Evolutionary conservation across 2,888 invertebrate genomes (phyloP), one percentile per base, ranked within the genome.

Genomic region (Brachynemurus nebulosus): DNA sequence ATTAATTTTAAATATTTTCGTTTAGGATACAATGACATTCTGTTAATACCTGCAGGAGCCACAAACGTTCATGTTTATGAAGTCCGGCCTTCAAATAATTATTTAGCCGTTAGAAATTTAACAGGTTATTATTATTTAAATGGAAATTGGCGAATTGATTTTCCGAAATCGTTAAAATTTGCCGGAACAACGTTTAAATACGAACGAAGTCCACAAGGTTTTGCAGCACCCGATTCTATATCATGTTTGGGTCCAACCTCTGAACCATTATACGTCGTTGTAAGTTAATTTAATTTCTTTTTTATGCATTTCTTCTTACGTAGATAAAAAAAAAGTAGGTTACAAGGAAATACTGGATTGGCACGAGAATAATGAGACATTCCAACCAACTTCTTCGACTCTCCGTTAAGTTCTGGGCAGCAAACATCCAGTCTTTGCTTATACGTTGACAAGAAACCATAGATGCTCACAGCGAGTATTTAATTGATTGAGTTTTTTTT

Each of bases 81-180:
- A 71, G 61, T 76, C 2, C 66, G 68, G 34, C 77, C 86, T 2
- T 89, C 93, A 0, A 88, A 82, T 59, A 96, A 96, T 66, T 95
- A 92, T 64, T 71, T 92, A 82, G 95, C 93, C 4, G 71, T 95
- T 40, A 76, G 91, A 51, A 89, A 90, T 62, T 70, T 77, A 44
- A 72, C 80, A 38, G 86, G 85, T 3, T 74, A 84, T 53, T 97
- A 86, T 62, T 91, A 90, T 60, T 68, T 97, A 42, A 97, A 97
- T 64, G 96, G 96, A 1, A 83, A 92, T 61, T 93, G 90, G 81
- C 78, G 85, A 58, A 91, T 97, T 57, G 89, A 92, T 66, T 89
- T 89, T 60, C 90, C 92, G 0, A 74, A 84, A 42, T 77, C 78
- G 23, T 67, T 86, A 55, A 67, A 70, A 46, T 88, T 91, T 56